Conservation (phyloP, 92 coral and sea anemone genomes). For the Phenganax marumi region DNA sequence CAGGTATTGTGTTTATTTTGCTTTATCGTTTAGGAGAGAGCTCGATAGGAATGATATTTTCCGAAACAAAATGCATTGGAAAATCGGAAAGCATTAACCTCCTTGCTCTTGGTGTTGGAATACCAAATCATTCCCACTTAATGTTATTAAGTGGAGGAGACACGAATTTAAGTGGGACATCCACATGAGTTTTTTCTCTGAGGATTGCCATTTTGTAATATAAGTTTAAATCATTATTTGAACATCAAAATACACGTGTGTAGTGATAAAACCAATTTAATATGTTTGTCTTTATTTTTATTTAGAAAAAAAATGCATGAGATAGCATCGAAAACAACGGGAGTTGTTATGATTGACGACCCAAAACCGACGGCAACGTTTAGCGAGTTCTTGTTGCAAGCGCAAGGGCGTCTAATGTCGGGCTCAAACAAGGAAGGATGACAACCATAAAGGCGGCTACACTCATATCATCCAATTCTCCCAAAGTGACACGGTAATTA, state of each 20-base stretch:
- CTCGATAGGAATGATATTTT: constrained; percentile 34
- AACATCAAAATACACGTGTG: too few relatives aligned
- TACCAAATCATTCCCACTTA: constrained; percentile 24
- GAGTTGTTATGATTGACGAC: constrained; percentile 52
- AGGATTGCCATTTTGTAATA: neutral
- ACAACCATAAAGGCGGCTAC: neutral
- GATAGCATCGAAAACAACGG: constrained; percentile 24
- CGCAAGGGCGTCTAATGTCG: neutral
- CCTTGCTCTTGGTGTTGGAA: constrained; percentile 44
- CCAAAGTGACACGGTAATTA: neutral
- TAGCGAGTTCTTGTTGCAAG: neutral
- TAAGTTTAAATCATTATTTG: too few relatives aligned
- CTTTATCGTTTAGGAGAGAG: constrained; percentile 24
- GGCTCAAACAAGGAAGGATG: constrained; percentile 6
- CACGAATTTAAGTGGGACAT: constrained; percentile 43
- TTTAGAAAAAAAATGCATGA: constrained; percentile 40
- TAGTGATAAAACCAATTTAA: too few relatives aligned
- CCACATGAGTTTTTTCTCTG: constrained; percentile 14
- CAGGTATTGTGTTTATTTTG: too few relatives aligned
- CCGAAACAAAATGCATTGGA: constrained; percentile 17
- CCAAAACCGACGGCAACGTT: constrained; percentile 10
- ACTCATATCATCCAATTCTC: neutral
- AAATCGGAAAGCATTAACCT: constrained; percentile 28
- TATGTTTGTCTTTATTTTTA: neutral
- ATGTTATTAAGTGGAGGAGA: constrained; percentile 51